phyloP scores from a whole-genome alignment of 2,113 vertebrate species.

The Paratilapia polleni region DNA sequence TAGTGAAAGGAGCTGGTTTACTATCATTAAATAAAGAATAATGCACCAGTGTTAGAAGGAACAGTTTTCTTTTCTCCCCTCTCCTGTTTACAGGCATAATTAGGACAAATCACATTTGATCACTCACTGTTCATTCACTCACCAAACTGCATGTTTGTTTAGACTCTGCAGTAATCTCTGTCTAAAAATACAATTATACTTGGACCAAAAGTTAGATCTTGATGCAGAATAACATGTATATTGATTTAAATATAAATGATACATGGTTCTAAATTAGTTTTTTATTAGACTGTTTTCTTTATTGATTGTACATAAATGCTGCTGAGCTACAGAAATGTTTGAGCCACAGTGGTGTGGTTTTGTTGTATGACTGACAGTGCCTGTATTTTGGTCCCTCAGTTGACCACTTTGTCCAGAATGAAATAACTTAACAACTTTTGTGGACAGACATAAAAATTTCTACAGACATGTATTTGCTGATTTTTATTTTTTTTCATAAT shows the following conservation, averaged over 20 bases:
- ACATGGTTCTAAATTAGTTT: not conserved
- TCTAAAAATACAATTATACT: not conserved
- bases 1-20: not conserved
- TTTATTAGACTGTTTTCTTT: not conserved
- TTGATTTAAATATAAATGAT: not conserved
- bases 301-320: no score
- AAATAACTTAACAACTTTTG: no score
- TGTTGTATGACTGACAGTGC: no score
- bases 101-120: fast-evolving
- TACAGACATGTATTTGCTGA: no score
- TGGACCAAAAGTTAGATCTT: not conserved
- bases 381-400: not conserved
- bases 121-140: fast-evolving
- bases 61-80: not conserved
- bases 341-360: no score
- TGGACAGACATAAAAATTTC: no score
- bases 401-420: no score
- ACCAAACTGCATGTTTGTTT: not conserved
- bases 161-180: not conserved
- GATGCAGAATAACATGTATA: not conserved
- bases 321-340: no score
- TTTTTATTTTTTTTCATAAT: not conserved
- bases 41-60: not conserved
- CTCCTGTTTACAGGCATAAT: not conserved
- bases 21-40: constrained; percentile 2